Base-by-base conservation (phyloP, 2,888 invertebrate genomes). In the Acleris holmiana region DNA sequence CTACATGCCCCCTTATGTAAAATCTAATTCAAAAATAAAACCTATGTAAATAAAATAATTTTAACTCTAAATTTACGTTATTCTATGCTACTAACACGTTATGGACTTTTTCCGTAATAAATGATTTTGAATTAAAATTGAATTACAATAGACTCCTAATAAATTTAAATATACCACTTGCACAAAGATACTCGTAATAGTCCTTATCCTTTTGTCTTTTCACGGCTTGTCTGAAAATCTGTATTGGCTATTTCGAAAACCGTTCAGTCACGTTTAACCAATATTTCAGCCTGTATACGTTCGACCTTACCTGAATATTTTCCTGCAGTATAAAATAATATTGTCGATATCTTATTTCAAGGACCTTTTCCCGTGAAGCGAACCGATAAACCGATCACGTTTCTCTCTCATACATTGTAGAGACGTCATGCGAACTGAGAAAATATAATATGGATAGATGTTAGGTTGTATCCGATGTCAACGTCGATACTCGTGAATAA, bases 401-500 rank as follows among this genome's bases (percentile, higher is more conserved):
- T 51, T 69, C 69, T 48, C 61, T 59, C 58, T 67, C 63, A 60
- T 60, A 63, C 63, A 56, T 60, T 63, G 67, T 62, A 55, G 44
- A 60, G 51, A 67, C 63, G 55, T 47, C 63, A 63, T 56, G 40
- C 49, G 67, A 67, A 62, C 58, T 48, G 47, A 59, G 58, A 56
- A 59, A 50, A 58, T 63, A 50, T 53, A 54, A 66, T 67, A 63
- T 47, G 61, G 62, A 67, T 63, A 68, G 40, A 67, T 65, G 67
- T 61, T 29, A 25, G 72, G 63, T 71, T 69, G 71, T 75, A 78
- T 77, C 73, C 65, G 75, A 77, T 74, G 77, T 74, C 69, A 68
- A 68, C 63, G 50, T 71, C 72, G 73, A 75, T 73, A 75, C 73
- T 70, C 67, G 66, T 72, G 76, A 80, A 82, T 81, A 80, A 80